These are phyloP conservation scores for Ectropis crepuscularia DNA, from an alignment of 2,888 invertebrate species.

Conservation along the genomic window DNA sequence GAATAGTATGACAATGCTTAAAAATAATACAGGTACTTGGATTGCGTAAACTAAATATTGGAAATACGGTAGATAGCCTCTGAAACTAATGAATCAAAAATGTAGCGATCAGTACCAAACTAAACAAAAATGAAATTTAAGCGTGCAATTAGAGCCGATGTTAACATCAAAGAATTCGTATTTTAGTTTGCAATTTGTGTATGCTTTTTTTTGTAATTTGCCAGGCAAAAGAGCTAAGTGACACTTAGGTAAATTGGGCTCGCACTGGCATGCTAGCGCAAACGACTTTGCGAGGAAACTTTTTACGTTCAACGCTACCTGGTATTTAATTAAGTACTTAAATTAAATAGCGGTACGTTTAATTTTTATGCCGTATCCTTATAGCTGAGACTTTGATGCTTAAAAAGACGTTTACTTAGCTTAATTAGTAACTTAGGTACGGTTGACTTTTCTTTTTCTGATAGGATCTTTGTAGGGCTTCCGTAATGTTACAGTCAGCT, in stretches of 20 bases:
- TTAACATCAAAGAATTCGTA: too few species aligned
- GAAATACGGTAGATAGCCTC: too few species aligned
- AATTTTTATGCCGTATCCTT: conserved; percentile 12
- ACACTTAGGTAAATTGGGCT: conserved; percentile 47
- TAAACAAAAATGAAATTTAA: too few species aligned
- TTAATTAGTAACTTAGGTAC: not conserved
- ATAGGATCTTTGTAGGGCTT: too few species aligned
- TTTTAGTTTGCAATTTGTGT: conserved; percentile 17
- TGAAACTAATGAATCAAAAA: too few species aligned
- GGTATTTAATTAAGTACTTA: conserved; percentile 47
- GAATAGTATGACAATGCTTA: too few species aligned
- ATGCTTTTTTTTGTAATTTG: conserved; percentile 15
- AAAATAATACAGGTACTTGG: too few species aligned
- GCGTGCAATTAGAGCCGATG: too few species aligned
- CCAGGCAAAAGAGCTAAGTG: conserved; percentile 41
- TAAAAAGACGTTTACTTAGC: not conserved
- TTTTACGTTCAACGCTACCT: conserved; percentile 39
- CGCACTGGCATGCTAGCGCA: conserved; percentile 34
- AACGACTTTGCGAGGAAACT: conserved; percentile 42
- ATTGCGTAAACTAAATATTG: too few species aligned
- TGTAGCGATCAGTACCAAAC: too few species aligned
- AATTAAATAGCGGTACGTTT: conserved; percentile 41
- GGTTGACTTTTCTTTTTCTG: not conserved
- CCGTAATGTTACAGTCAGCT: too few species aligned
- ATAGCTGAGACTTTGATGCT: conserved; percentile 1